Base-by-base conservation (phyloP, 2,113 vertebrate genomes). In the Xerus inauris region DNA sequence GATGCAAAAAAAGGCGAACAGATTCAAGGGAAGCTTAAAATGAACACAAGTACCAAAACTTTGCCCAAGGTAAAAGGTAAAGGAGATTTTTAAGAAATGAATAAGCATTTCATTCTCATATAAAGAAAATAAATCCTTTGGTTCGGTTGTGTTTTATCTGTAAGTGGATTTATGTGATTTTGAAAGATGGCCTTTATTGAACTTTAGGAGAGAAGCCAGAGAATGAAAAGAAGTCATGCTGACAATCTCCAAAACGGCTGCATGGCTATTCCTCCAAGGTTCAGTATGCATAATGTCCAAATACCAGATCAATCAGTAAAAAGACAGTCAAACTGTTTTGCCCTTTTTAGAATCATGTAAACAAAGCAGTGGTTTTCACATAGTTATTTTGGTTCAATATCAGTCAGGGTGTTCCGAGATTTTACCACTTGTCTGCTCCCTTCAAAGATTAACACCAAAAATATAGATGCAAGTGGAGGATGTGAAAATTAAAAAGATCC, bases 181-280 rank as follows among this genome's bases (percentile, higher is more conserved):
- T 92, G 86, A 92, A 95, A 89, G 57, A 84, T 84, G 88, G 24
- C 59, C 79, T 96, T 95, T 93, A 76, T 10, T 85, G 82, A 97
- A 54, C 86, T 96, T 97, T 49, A 75, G 62, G 77, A 89, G 54
- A 86, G 51, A 89, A 76, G 30, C 49, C 26, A 65, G 42, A 35
- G 20, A 77, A n/a, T 69, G 19, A 65, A 51, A 40, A 71, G 87
- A 47, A 64, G 35, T 38, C 38, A 57, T 14, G 62, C 32, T 65
- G 69, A 30, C 71, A 80, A 67, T 73, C 81, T 51, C 57, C 85
- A 0, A 89, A 86, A 81, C 2, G 42, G 20, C 72, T 90, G 75
- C 13, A 6, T 62, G 93, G 65, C 72, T 42, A 30, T 69, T 62
- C 59, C 85, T 85, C 92, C 59, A 73, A 73, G 59, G 35, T 59